Percentiles rank a stretch among this genome's conserved stretches.
These are phyloP conservation scores for Spilosoma lubricipeda DNA, from an alignment of 2,888 invertebrate species.

Conservation along the genomic window DNA sequence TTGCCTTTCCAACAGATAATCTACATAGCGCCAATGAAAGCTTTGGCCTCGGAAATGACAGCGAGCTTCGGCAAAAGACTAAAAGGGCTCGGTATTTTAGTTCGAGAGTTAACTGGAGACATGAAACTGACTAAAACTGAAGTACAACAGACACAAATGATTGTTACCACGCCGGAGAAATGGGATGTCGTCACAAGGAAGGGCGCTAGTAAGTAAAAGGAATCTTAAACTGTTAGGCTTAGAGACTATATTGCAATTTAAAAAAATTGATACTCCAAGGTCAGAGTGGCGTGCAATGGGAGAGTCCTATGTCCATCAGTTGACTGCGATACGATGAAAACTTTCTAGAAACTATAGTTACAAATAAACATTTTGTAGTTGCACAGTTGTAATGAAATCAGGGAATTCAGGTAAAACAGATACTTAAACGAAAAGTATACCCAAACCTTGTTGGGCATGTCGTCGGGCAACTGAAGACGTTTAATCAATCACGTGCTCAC, in stretches of 20 bases:
- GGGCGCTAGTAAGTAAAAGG: slow-evolving; percentile 88
- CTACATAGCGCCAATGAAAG: slow-evolving; percentile 99
- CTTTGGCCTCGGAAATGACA: slow-evolving; percentile 99
- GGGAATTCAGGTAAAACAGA: too few relatives aligned
- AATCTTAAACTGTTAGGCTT: not conserved
- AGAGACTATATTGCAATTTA: not conserved
- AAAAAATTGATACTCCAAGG: too few relatives aligned
- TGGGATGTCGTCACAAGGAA: slow-evolving; percentile 99
- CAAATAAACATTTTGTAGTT: too few relatives aligned
- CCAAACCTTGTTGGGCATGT: too few relatives aligned
- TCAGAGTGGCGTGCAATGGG: too few relatives aligned
- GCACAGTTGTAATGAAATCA: too few relatives aligned
- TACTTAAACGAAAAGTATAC: too few relatives aligned
- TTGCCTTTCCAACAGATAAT: slow-evolving; percentile 89
- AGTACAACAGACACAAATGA: slow-evolving; percentile 98
- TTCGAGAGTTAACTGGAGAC: slow-evolving; percentile 98
- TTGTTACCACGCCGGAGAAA: slow-evolving; percentile 99
- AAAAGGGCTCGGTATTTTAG: slow-evolving; percentile 90
- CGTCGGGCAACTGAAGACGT: too few relatives aligned
- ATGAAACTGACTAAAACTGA: slow-evolving; percentile 98
- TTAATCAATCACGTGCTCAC: too few relatives aligned
- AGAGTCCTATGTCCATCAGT: too few relatives aligned
- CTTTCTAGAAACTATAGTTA: too few relatives aligned
- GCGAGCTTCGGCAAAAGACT: slow-evolving; percentile 95
- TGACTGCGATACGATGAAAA: too few relatives aligned